These are phyloP conservation scores for Leptinotarsa rubiginosa DNA, from an alignment of 2,888 invertebrate species.

Conservation along the genomic window DNA sequence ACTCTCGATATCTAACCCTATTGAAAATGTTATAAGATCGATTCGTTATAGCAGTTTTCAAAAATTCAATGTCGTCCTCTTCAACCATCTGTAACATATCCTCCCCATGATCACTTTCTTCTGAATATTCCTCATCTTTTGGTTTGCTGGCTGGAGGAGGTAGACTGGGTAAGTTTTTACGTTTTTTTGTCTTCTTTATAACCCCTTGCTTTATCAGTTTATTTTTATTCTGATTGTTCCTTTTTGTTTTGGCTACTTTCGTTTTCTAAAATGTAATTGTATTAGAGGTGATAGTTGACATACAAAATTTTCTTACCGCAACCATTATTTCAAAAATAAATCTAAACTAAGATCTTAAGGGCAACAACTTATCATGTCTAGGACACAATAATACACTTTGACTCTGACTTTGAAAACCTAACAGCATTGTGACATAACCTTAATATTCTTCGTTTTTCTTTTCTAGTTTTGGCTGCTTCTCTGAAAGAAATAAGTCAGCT, in stretches of 20 bases:
- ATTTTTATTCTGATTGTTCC: constrained; percentile 63
- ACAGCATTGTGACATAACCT: too few species aligned
- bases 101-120: constrained; percentile 68
- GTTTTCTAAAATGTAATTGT: constrained; percentile 49
- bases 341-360: neutral
- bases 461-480: too few species aligned
- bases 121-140: constrained; percentile 57
- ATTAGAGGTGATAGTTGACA: neutral
- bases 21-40: constrained; percentile 67
- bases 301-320: neutral
- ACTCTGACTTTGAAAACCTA: too few species aligned
- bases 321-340: neutral
- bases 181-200: constrained; percentile 56
- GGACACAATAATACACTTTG: neutral
- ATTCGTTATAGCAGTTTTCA: constrained; percentile 66
- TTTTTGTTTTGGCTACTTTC: constrained; percentile 64
- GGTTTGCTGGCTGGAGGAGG: constrained; percentile 32
- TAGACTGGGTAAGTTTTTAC: constrained; percentile 32
- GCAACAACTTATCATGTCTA: too few species aligned
- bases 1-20: constrained; percentile 60
- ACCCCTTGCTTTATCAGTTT: constrained; percentile 64
- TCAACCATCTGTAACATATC: constrained; percentile 72
- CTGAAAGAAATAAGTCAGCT: too few species aligned
- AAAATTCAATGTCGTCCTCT: constrained; percentile 68
- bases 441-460: too few species aligned